Evolutionary conservation across 2,113 vertebrate genomes (phyloP).

Genomic region (Pseudorasbora parva): DNA sequence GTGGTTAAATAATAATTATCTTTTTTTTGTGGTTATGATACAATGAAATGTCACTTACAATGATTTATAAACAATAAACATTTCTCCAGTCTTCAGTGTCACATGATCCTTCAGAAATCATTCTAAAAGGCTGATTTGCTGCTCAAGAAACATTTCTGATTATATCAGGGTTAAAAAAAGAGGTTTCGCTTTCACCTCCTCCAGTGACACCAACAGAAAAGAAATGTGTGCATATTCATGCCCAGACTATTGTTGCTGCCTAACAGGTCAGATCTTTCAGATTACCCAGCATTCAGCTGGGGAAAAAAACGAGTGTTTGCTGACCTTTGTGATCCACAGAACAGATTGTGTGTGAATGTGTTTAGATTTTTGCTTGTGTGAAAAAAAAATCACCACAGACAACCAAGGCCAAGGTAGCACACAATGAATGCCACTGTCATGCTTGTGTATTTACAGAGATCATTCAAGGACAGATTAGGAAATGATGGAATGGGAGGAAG

Average conservation of each 20-base stretch:
- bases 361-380: neutral
- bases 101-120: too few species aligned
- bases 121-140: too few species aligned
- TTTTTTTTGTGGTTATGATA: too few species aligned
- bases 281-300: slow-evolving; percentile 18
- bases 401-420: neutral
- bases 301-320: neutral
- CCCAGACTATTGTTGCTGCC: slow-evolving; percentile 19
- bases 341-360: neutral
- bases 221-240: neutral
- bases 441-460: neutral
- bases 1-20: too few species aligned
- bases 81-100: too few species aligned
- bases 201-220: neutral
- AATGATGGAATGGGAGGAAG: neutral
- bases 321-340: neutral
- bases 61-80: too few species aligned
- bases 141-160: too few species aligned
- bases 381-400: neutral
- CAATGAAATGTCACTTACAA: too few species aligned
- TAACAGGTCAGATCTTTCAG: slow-evolving; percentile 14
- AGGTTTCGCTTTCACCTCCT: neutral
- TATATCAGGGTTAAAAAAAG: neutral
- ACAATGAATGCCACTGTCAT: neutral
- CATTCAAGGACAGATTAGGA: slow-evolving; percentile 6